Conservation (phyloP, 2,113 vertebrate species). For the Urocitellus parryii region DNA sequence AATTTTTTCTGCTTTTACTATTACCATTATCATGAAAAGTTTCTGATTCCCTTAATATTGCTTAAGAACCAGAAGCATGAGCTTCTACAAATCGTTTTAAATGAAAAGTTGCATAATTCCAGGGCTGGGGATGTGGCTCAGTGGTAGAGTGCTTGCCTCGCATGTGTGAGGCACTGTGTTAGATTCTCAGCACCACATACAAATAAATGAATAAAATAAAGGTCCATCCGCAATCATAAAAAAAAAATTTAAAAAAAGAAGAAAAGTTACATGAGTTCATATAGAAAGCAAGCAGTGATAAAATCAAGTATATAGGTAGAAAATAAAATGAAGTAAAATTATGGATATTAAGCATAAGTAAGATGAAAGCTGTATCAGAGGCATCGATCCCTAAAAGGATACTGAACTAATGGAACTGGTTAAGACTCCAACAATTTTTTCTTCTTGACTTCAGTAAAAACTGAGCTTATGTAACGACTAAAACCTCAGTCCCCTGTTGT, state of each 20-base stretch:
- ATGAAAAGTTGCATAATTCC: too few species aligned
- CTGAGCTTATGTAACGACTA: background rate
- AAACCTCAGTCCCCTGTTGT: background rate
- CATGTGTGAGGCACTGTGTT: too few species aligned
- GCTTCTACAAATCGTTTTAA: too few species aligned
- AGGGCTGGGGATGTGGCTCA: too few species aligned
- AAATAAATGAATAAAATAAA: too few species aligned
- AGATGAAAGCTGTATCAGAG: background rate
- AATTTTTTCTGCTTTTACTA: background rate
- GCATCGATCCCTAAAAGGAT: background rate
- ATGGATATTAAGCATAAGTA: background rate
- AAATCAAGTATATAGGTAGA: background rate
- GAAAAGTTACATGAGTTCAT: background rate
- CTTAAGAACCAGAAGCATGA: background rate
- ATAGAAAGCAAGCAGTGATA: background rate
- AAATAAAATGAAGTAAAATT: slow-evolving; percentile 31
- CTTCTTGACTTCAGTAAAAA: background rate
- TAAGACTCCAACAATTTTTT: background rate
- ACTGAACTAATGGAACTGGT: background rate
- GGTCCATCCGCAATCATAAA: too few species aligned
- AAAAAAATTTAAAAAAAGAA: too few species aligned
- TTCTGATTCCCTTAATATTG: background rate
- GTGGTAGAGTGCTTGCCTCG: too few species aligned
- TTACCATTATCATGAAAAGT: background rate
- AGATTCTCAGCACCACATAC: too few species aligned